phyloP scores from a whole-genome alignment of 2,113 vertebrate species.

The Phyllostomus hastatus region DNA sequence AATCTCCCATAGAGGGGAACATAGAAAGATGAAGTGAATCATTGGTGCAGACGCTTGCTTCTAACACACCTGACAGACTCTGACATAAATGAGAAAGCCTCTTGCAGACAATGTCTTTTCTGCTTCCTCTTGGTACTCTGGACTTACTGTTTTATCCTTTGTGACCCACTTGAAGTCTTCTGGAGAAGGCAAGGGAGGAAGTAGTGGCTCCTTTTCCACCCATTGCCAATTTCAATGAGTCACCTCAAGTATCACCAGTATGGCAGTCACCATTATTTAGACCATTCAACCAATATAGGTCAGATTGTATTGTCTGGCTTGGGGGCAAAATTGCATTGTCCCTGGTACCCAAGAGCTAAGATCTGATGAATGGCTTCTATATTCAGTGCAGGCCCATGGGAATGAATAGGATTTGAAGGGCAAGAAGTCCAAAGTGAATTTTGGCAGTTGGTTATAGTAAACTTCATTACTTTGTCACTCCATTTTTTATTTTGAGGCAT shows the following conservation, averaged over 20 bases:
- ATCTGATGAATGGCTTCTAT: constrained; percentile 40
- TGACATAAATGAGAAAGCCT: neutral
- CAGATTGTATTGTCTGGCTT: neutral
- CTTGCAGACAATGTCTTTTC: neutral
- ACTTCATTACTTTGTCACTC: constrained; percentile 29
- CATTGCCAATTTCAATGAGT: neutral
- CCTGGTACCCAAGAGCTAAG: neutral
- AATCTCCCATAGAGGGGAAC: neutral
- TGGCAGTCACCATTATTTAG: neutral
- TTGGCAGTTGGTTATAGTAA: neutral
- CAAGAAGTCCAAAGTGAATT: neutral
- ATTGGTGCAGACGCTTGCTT: neutral
- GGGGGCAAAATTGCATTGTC: neutral
- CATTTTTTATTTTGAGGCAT: neutral
- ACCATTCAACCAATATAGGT: constrained; percentile 9
- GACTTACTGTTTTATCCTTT: constrained; percentile 32
- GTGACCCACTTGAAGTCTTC: neutral
- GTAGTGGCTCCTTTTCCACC: neutral
- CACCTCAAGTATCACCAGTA: neutral
- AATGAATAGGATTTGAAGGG: constrained; percentile 35
- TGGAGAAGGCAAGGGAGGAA: neutral
- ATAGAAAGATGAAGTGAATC: neutral
- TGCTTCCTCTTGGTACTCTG: neutral
- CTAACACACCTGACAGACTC: constrained; percentile 2
- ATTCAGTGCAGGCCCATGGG: neutral